Conservation (phyloP, 2,888 invertebrate genomes). For the Athrips mouffetella region DNA sequence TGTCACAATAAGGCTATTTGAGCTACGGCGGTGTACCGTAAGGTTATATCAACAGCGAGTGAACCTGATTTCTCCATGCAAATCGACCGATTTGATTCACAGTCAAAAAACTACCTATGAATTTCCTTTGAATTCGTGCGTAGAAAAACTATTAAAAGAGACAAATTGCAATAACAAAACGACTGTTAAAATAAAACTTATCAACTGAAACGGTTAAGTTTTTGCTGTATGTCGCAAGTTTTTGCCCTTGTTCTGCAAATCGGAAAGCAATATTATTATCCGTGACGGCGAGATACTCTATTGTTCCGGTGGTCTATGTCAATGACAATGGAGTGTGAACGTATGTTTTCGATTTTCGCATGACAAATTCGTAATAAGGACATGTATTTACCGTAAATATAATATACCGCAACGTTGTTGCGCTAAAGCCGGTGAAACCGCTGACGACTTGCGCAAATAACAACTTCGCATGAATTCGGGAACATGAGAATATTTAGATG, state of each 20-base stretch:
- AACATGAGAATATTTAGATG: background rate
- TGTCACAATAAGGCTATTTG: slow-evolving; percentile 36
- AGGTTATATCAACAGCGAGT: slow-evolving; percentile 22
- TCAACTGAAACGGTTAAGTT: slow-evolving; percentile 1
- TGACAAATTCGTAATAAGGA: slow-evolving; percentile 15
- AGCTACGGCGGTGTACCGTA: slow-evolving; percentile 32
- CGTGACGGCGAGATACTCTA: background rate
- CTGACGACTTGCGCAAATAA: slow-evolving; percentile 5
- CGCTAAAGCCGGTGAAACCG: slow-evolving; percentile 2
- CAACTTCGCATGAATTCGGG: background rate
- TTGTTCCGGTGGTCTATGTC: slow-evolving; percentile 5
- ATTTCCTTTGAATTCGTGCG: slow-evolving; percentile 40
- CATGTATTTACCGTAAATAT: slow-evolving; percentile 7
- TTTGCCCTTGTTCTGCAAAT: slow-evolving; percentile 13
- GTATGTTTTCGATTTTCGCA: slow-evolving; percentile 12
- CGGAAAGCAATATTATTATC: slow-evolving; percentile 12
- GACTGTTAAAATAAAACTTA: slow-evolving; percentile 2
- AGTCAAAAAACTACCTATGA: slow-evolving; percentile 35
- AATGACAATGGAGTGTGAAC: slow-evolving; percentile 8
- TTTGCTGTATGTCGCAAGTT: slow-evolving; percentile 1
- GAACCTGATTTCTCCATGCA: slow-evolving; percentile 37
- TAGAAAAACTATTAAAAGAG: slow-evolving; percentile 34
- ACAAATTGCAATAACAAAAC: slow-evolving; percentile 38
- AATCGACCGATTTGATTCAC: slow-evolving; percentile 45
- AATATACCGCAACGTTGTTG: slow-evolving; percentile 9